These are phyloP conservation scores for Motacilla alba DNA, from an alignment of 2,113 vertebrate species.

Conservation along the genomic window DNA sequence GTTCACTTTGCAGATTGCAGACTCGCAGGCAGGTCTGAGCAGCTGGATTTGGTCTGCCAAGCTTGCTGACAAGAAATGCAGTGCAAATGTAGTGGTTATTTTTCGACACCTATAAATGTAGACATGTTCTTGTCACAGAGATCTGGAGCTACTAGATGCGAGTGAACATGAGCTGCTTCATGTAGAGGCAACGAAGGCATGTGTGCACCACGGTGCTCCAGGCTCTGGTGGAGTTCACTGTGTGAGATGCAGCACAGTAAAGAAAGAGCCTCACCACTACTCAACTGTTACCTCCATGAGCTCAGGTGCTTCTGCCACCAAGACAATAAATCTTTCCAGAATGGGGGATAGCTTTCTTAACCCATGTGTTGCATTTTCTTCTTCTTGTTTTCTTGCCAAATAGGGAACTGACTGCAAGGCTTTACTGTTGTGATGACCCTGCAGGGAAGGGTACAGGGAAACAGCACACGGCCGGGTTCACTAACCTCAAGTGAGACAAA, in stretches of 20 bases:
- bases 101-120: background rate
- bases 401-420: background rate
- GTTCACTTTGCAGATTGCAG: background rate
- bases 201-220: background rate
- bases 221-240: background rate
- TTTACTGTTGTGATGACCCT: background rate
- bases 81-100: background rate
- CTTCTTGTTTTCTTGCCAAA: background rate
- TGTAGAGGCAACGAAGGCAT: fast-evolving
- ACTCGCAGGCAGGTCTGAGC: background rate
- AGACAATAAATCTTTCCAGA: background rate
- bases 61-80: background rate
- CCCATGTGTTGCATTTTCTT: background rate
- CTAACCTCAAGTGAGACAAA: background rate
- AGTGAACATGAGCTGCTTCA: background rate
- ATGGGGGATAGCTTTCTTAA: background rate
- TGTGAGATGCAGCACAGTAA: background rate
- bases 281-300: background rate
- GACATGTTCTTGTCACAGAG: background rate
- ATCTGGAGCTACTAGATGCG: background rate
- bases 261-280: background rate
- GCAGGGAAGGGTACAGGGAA: background rate
- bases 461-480: background rate
- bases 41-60: background rate
- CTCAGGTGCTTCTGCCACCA: background rate